Base-by-base conservation (phyloP, 1,140 invertebrate genomes). In the Solenopsis fugax region DNA sequence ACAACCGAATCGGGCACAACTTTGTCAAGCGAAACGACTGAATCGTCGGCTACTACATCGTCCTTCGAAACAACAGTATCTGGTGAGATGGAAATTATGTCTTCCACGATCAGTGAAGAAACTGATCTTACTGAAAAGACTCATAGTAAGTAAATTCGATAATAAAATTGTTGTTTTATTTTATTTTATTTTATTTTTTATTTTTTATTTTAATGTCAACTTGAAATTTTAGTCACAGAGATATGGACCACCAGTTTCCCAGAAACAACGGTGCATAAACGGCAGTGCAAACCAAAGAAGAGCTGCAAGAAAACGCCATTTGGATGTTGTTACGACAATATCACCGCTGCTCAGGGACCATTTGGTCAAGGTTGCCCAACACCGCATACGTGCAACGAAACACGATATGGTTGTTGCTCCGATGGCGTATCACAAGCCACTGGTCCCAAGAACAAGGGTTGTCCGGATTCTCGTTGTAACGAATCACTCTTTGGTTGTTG, bases 291-390 rank as follows among this genome's bases (percentile, higher is more conserved):
- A 90, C 93, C 95, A 0, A 95, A 94, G 82, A 94, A 96, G 54
- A 95, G 95, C 65, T 99, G 98, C 91, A 95, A 96, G 21, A 96
- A 96, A 34, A 96, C 97, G 16, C 94, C 96, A 88, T 99, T 97
- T 93, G 98, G 98, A 16, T 99, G 99, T 93, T 99, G 99, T 94
- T 97, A 97, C 21, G 98, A 99, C 94, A 97, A 97, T 21, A 96
- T 97, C 85, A 98, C 98, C 6, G 92, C 96, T 6, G 98, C 98
- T 37, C 94, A 96, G 91, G 99, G 99, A 92, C 98, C 98, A 41
- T 99, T 98, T 90, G 96, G 97, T 85, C 96, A 97, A 96, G 98
- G 97, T 21, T 98, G 98, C 92, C 96, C 96, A 0, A 96, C 95
- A 85, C 96, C 96, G 0, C 96, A 97, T 87, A 98, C 97, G 0